These are phyloP conservation scores for Cyrtonyx montezumae DNA, from an alignment of 2,113 vertebrate species.

Conservation along the genomic window DNA sequence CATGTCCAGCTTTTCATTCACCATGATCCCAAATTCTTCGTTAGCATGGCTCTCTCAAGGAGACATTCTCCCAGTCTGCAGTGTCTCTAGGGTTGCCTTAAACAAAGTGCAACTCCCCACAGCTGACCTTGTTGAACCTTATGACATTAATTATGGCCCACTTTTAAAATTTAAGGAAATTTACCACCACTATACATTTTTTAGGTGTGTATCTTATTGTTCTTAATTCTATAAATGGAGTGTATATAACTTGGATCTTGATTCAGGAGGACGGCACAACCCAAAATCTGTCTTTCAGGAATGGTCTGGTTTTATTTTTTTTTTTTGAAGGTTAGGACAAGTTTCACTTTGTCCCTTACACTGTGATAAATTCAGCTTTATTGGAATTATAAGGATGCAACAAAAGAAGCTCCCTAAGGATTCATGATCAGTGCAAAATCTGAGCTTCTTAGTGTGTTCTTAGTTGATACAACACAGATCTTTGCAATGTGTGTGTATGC, in stretches of 20 bases:
- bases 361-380: background rate
- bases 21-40: no score
- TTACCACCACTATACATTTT: background rate
- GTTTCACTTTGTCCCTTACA: background rate
- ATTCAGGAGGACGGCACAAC: background rate
- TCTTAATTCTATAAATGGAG: background rate
- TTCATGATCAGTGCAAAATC: background rate
- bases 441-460: background rate
- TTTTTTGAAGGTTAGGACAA: background rate
- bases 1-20: no score
- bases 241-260: background rate
- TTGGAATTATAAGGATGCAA: background rate
- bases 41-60: background rate
- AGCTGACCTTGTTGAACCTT: background rate
- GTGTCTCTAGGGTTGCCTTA: no score
- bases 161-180: background rate
- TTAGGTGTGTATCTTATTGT: background rate
- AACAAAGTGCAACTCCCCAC: no score
- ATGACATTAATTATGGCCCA: background rate
- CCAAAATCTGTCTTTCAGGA: background rate
- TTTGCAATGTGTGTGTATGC: background rate
- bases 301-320: background rate
- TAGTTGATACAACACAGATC: background rate
- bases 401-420: background rate
- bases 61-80: no score